phyloP scores from a whole-genome alignment of 2,113 vertebrate genomes.

The Perca fluviatilis region DNA sequence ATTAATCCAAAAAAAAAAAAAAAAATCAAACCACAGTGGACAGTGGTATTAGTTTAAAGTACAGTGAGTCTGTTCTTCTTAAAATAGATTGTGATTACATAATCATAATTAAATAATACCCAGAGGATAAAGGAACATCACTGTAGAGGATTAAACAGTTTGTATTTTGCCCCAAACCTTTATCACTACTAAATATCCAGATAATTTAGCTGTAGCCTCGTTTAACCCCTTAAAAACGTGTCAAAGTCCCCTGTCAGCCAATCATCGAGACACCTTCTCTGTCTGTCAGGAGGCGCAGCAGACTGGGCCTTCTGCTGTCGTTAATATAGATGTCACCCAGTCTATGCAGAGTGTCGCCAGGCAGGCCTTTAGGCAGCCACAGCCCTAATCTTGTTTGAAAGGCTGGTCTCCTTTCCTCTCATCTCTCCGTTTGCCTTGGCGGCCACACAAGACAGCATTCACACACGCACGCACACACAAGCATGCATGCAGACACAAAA shows the following conservation, averaged over 20 bases:
- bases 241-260: conserved; percentile 44
- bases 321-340: conserved; percentile 76
- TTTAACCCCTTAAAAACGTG: conserved; percentile 31
- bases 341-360: conserved; percentile 62
- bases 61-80: conserved; percentile 17
- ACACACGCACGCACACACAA: conserved; percentile 9
- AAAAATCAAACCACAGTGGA: conserved; percentile 3
- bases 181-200: conserved; percentile 1
- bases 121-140: not conserved
- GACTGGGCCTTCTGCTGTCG: conserved; percentile 48
- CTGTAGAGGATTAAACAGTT: conserved; percentile 4
- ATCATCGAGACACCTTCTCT: conserved; percentile 3
- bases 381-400: conserved; percentile 79
- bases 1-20: conserved; percentile 17
- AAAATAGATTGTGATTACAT: conserved; percentile 29
- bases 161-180: not conserved
- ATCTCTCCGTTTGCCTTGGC: conserved; percentile 50
- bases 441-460: conserved; percentile 35
- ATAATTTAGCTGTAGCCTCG: conserved; percentile 8
- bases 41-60: conserved; percentile 1
- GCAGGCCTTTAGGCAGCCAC: conserved; percentile 72
- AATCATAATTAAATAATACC: conserved; percentile 17
- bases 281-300: conserved; percentile 41
- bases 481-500: conserved; percentile 12
- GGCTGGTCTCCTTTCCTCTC: conserved; percentile 70